phyloP scores from a whole-genome alignment of 2,888 invertebrate genomes.

The Macrosoma leucophasiata region DNA sequence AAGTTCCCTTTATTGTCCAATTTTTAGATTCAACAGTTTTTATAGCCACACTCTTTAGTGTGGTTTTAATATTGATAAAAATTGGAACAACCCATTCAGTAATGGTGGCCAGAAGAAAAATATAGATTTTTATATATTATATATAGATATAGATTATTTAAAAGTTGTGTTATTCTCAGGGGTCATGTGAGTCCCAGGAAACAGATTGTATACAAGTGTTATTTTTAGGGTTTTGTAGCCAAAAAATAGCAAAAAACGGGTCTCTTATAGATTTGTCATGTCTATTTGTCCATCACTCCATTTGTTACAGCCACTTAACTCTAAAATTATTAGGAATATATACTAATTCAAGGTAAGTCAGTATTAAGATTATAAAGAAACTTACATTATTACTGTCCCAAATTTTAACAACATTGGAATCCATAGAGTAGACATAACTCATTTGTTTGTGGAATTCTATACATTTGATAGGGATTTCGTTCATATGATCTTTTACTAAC shows the following conservation, averaged over 20 bases:
- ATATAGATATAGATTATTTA: too few species aligned
- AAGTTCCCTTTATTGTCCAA: too few species aligned
- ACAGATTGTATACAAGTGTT: background rate
- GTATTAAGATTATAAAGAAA: slow-evolving; percentile 12
- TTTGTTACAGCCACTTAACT: too few species aligned
- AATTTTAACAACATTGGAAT: slow-evolving; percentile 90
- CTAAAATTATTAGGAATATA: slow-evolving; percentile 2
- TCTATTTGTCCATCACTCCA: background rate
- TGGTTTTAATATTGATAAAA: too few species aligned
- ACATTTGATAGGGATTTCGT: slow-evolving; percentile 91
- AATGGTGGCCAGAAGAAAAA: too few species aligned
- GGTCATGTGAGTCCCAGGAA: too few species aligned
- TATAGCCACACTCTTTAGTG: background rate
- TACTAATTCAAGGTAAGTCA: slow-evolving; percentile 2
- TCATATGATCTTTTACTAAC: slow-evolving; percentile 95
- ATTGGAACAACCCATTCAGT: too few species aligned
- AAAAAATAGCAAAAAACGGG: slow-evolving; percentile 6
- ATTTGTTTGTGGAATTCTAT: slow-evolving; percentile 88
- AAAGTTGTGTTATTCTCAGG: too few species aligned
- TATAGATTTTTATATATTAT: too few species aligned
- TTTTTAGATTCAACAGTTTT: too few species aligned
- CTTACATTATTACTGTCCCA: slow-evolving; percentile 91
- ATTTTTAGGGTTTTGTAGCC: slow-evolving; percentile 1
- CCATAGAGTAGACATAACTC: slow-evolving; percentile 92
- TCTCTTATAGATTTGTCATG: background rate